Percentiles rank a stretch among this genome's conserved stretches.
Evolutionary conservation across 1,140 invertebrate genomes (phyloP).

Genomic region (Trissolcus basalis): DNA sequence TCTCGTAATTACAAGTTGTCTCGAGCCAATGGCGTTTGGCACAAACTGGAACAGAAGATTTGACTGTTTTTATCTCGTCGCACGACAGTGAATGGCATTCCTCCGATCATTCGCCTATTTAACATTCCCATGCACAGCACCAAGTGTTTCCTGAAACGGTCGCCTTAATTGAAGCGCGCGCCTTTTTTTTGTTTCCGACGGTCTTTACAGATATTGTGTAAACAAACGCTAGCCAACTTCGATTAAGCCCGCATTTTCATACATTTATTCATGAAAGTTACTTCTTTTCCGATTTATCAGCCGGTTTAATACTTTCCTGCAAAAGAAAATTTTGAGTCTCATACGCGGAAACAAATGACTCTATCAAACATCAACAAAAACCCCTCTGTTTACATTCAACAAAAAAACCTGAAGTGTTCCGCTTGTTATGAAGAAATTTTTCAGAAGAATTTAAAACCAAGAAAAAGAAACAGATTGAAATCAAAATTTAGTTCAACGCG

Average conservation of each 20-base stretch:
- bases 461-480: neutral
- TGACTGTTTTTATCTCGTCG: conserved; percentile 19
- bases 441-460: too few relatives aligned
- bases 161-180: conserved; percentile 41
- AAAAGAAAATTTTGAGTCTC: conserved; percentile 16
- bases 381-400: too few relatives aligned
- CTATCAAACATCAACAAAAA: too few relatives aligned
- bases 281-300: conserved; percentile 7
- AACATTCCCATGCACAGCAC: conserved; percentile 25
- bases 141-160: conserved; percentile 46
- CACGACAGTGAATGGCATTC: conserved; percentile 21
- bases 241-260: conserved; percentile 3
- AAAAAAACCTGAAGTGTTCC: too few relatives aligned
- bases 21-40: conserved; percentile 4
- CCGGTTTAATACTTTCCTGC: neutral
- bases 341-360: conserved; percentile 7
- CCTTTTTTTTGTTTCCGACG: too few relatives aligned
- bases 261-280: conserved; percentile 23
- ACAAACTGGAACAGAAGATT: conserved; percentile 36
- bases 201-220: neutral
- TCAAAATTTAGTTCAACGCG: too few relatives aligned
- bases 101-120: conserved; percentile 17
- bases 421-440: too few relatives aligned
- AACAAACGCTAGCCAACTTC: conserved; percentile 6
- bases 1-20: conserved; percentile 25